Evolutionary conservation across 2,113 vertebrate genomes (phyloP).

Genomic region (Climacteris rufus): DNA sequence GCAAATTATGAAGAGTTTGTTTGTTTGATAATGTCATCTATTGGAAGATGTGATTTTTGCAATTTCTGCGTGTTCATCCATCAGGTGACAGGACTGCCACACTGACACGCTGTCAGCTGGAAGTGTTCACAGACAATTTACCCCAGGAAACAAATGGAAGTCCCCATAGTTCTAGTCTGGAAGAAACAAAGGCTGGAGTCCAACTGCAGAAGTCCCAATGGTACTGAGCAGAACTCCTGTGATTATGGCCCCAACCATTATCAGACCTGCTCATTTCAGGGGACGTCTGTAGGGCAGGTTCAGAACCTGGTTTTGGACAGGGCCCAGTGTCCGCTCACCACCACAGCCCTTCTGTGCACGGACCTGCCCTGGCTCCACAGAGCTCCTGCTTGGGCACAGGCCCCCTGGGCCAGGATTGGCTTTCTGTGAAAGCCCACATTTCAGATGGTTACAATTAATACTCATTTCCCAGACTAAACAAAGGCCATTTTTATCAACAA

Average conservation of each 20-base stretch:
- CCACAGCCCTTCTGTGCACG: background rate
- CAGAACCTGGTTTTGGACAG: background rate
- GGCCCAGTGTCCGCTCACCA: background rate
- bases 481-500: background rate
- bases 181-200: background rate
- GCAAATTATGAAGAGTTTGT: background rate
- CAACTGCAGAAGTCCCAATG: background rate
- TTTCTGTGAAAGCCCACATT: background rate
- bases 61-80: background rate
- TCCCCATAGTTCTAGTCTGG: background rate
- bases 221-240: background rate
- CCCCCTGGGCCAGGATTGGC: background rate
- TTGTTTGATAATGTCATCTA: background rate
- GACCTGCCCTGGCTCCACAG: background rate
- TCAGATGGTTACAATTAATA: background rate
- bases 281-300: background rate
- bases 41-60: background rate
- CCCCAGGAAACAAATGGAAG: background rate
- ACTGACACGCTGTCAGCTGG: background rate
- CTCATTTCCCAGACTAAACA: background rate
- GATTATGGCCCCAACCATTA: background rate
- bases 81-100: background rate
- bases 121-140: background rate
- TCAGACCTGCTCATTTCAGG: background rate
- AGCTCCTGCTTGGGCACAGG: accelerated